A percentile compares a stretch with the other conserved stretches of the same genome.
Evolutionary conservation across 2,888 invertebrate species (phyloP).

Genomic region (Holacanthella duospinosa): DNA sequence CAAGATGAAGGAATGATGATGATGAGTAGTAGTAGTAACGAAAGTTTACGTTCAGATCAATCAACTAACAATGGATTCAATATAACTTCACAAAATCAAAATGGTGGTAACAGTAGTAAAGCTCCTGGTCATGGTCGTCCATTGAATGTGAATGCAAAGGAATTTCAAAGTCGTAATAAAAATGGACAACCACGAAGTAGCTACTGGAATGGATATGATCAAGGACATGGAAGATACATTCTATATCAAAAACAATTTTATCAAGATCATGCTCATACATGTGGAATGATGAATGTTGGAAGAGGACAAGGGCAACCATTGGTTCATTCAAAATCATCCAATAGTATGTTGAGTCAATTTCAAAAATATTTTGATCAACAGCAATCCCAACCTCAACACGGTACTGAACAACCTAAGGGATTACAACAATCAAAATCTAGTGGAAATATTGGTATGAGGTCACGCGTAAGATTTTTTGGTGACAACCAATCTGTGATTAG

Average conservation of each 20-base stretch:
- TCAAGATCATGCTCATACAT: conserved; percentile 35
- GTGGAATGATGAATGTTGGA: conserved; percentile 39
- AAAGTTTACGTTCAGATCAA: no score
- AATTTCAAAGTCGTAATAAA: conserved; percentile 58
- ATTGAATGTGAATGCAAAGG: conserved; percentile 79
- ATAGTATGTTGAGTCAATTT: conserved; percentile 1
- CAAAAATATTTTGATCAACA: neutral
- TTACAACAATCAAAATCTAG: conserved; percentile 60
- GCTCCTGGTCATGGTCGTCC: conserved; percentile 42
- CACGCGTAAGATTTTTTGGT: conserved; percentile 21
- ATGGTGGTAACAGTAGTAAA: neutral
- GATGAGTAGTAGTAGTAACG: no score
- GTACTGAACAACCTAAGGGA: conserved; percentile 10
- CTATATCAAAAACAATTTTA: no score
- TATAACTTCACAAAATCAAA: no score
- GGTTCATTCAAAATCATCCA: conserved; percentile 38
- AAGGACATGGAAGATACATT: no score
- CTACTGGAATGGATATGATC: conserved; percentile 27
- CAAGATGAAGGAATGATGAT: no score
- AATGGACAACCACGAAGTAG: conserved; percentile 38
- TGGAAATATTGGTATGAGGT: conserved; percentile 50
- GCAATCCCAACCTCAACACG: neutral
- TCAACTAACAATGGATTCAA: no score
- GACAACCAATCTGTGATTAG: conserved; percentile 11
- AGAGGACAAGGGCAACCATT: conserved; percentile 27